phyloP scores from a whole-genome alignment of 1,140 invertebrate species.

The Limonius californicus region DNA sequence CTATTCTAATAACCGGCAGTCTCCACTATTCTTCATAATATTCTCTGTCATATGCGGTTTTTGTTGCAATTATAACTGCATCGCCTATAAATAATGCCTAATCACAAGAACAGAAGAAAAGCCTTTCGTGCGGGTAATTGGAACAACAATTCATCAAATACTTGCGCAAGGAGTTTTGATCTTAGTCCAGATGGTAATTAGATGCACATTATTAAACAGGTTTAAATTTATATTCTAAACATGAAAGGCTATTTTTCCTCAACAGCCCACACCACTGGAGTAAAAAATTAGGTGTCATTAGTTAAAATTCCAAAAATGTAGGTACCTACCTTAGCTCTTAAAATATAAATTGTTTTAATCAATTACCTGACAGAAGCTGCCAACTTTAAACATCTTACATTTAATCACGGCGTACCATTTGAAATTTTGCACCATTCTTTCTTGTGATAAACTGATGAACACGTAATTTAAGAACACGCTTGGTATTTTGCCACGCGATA shows the following conservation, averaged over 20 bases:
- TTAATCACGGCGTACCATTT: neutral
- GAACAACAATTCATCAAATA: conserved; percentile 10
- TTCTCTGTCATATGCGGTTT: too few relatives aligned
- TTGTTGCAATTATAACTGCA: neutral
- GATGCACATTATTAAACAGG: conserved; percentile 19
- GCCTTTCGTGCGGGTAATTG: neutral
- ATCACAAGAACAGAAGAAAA: neutral
- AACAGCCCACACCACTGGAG: neutral
- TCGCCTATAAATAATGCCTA: neutral
- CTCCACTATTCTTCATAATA: too few relatives aligned
- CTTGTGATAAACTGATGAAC: conserved; percentile 5
- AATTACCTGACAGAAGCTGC: conserved; percentile 3
- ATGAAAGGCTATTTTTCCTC: conserved; percentile 20
- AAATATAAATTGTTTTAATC: neutral
- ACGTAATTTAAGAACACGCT: conserved; percentile 1
- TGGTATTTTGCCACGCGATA: conserved; percentile 7
- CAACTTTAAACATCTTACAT: neutral
- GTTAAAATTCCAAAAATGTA: conserved; percentile 2
- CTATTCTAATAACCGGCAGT: too few relatives aligned
- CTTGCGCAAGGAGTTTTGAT: conserved; percentile 1
- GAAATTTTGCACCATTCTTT: neutral
- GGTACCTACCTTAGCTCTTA: neutral
- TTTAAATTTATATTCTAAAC: conserved; percentile 21
- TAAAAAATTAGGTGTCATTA: conserved; percentile 1
- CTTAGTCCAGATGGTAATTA: conserved; percentile 31